Evolutionary conservation across 2,113 vertebrate genomes (phyloP), one percentile per base, ranked within the genome.

Genomic region (Corythoichthys haematopterus): DNA sequence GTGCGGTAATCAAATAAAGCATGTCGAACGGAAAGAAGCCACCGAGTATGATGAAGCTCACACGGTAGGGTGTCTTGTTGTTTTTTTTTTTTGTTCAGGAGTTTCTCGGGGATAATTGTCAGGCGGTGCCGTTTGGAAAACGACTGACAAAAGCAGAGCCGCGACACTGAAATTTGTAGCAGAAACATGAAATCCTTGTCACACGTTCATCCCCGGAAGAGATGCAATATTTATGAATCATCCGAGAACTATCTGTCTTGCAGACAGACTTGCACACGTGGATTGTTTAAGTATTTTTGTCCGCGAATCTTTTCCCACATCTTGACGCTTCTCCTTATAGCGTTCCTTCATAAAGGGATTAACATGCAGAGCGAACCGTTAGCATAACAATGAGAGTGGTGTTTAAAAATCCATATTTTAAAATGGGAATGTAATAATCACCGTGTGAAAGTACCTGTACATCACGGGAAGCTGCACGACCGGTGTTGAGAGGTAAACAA

Each of bases 71-170:
- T 20, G 2, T 45, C 3, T 43, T 20, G n/a, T 43, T 20, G 28
- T 14, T 62, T 12, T 28, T 33, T 62, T 33, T 28, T 62, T 87
- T 82, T 85, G 80, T 90, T 90, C 87, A 90, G 81, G 84, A 88
- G 77, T 77, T 83, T 81, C 83, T 77, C 60, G 62, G 73, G 85
- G 76, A 89, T 90, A 91, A 90, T 91, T 92, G 90, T 91, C 91
- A 91, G 85, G 76, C 88, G 79, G 59, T 76, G 72, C 69, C 70
- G 81, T 87, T 87, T 81, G 88, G 81, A 84, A 85, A 82, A 87
- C 83, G 71, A 83, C 74, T 90, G 87, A 89, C 85, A 69, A 91
- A 89, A 88, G 88, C 72, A 70, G 68, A 79, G 76, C 85, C 75
- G 46, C 84, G 86, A 89, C 88, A 87, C 80, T 83, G 80, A 81